These are phyloP conservation scores for Pica pica DNA, from an alignment of 2,113 vertebrate species.

Conservation along the genomic window DNA sequence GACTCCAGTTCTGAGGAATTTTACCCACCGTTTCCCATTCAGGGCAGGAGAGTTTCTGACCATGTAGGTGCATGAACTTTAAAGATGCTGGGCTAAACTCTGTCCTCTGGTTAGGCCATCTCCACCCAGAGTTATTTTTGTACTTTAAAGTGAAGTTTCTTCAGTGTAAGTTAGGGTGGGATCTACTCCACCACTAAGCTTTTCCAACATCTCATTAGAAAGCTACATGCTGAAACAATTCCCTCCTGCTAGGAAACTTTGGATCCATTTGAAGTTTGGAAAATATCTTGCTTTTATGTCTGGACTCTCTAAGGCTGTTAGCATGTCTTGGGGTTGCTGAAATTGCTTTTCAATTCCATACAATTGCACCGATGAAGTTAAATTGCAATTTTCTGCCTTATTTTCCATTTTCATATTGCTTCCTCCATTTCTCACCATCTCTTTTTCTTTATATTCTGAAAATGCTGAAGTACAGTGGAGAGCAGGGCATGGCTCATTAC, in stretches of 20 bases:
- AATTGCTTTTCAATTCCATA: constrained; percentile 21
- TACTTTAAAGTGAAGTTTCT: background rate
- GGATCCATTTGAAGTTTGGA: constrained; percentile 13
- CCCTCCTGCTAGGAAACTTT: constrained; percentile 23
- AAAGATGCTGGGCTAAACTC: background rate
- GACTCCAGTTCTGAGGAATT: constrained; percentile 8
- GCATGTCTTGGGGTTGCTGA: background rate
- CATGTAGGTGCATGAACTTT: background rate
- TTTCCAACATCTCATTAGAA: constrained; percentile 42
- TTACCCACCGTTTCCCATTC: background rate
- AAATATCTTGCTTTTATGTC: constrained; percentile 33
- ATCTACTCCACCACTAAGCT: background rate
- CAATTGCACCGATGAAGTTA: background rate
- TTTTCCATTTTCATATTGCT: background rate
- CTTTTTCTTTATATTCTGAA: background rate
- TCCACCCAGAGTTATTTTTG: background rate
- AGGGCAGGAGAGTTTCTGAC: background rate
- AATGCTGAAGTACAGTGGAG: background rate
- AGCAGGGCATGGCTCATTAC: background rate
- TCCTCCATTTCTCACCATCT: background rate
- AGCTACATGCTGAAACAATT: constrained; percentile 35
- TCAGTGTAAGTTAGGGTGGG: background rate
- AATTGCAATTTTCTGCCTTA: constrained; percentile 18
- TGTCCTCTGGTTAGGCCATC: background rate
- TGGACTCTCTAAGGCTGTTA: background rate